Conservation (phyloP, 2,888 invertebrate species). For the Helobdella robusta region DNA sequence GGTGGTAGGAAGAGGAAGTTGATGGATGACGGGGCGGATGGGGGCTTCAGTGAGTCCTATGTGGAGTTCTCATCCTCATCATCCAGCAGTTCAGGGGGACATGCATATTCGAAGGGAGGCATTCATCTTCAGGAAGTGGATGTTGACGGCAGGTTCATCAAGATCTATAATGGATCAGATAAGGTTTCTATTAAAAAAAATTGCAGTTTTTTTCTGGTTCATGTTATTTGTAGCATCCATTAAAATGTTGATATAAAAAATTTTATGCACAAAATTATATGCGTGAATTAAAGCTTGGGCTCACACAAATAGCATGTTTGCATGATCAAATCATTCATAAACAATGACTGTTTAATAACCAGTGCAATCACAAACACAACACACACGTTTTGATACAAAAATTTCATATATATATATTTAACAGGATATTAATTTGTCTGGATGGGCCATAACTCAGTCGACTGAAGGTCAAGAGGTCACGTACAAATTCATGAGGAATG, state of each 20-base stretch:
- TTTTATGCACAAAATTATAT: no score
- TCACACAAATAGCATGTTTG: no score
- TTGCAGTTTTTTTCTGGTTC: no score
- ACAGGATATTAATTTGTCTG: slow-evolving; percentile 55
- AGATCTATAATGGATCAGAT: slow-evolving; percentile 69
- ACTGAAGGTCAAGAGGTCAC: slow-evolving; percentile 66
- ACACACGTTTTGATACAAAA: background rate
- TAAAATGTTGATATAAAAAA: no score
- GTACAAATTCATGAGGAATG: slow-evolving; percentile 85
- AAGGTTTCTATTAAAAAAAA: no score
- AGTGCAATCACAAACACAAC: no score
- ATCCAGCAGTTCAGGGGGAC: slow-evolving; percentile 37
- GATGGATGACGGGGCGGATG: slow-evolving; percentile 17
- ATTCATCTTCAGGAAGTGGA: slow-evolving; percentile 76
- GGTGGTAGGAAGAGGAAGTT: slow-evolving; percentile 23
- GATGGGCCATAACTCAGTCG: slow-evolving; percentile 73
- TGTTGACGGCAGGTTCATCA: slow-evolving; percentile 76
- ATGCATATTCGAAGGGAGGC: slow-evolving; percentile 58
- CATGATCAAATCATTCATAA: no score
- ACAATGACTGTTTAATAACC: no score
- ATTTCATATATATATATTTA: background rate
- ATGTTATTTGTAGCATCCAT: no score
- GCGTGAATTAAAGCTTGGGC: no score
- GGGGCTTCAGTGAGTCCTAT: slow-evolving; percentile 19
- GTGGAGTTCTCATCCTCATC: slow-evolving; percentile 41